Evolutionary conservation across 64 coral and sea anemone genomes (phyloP).

Genomic region (Catalaphyllia jardinei): DNA sequence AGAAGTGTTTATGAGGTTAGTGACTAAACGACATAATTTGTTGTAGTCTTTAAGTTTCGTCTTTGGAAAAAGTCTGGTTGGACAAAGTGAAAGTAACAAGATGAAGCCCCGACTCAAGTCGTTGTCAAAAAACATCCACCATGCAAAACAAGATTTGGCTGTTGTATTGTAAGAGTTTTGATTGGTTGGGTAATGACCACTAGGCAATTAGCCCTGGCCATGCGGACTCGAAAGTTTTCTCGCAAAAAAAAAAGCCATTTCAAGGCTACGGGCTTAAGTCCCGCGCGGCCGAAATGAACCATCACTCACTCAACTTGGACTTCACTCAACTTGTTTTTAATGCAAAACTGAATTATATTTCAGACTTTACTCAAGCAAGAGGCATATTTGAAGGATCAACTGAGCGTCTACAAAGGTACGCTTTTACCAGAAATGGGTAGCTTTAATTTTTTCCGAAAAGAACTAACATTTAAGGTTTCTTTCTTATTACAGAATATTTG

Average conservation of each 20-base stretch:
- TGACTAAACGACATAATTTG: background rate
- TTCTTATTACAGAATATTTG: constrained; percentile 49
- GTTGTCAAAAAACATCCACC: background rate
- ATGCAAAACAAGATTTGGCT: too few relatives aligned
- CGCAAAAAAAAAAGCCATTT: too few relatives aligned
- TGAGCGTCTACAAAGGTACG: constrained; percentile 60
- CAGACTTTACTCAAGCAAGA: constrained; percentile 56
- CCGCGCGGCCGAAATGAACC: too few relatives aligned
- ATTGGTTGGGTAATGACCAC: too few relatives aligned
- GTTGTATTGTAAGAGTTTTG: too few relatives aligned
- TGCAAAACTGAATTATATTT: background rate
- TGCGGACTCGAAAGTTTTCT: too few relatives aligned
- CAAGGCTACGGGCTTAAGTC: too few relatives aligned
- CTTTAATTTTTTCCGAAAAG: background rate
- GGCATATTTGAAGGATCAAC: constrained; percentile 50
- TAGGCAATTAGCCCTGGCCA: too few relatives aligned
- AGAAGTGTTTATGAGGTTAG: constrained; percentile 32
- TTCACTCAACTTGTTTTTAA: too few relatives aligned
- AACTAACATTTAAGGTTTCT: background rate
- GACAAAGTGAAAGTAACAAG: background rate
- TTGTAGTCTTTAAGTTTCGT: background rate
- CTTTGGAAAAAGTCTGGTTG: background rate
- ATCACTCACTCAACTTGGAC: too few relatives aligned
- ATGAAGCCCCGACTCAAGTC: background rate
- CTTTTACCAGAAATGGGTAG: background rate